Evolutionary conservation across 2,113 vertebrate genomes (phyloP).

Genomic region (Oreochromis spilurus): DNA sequence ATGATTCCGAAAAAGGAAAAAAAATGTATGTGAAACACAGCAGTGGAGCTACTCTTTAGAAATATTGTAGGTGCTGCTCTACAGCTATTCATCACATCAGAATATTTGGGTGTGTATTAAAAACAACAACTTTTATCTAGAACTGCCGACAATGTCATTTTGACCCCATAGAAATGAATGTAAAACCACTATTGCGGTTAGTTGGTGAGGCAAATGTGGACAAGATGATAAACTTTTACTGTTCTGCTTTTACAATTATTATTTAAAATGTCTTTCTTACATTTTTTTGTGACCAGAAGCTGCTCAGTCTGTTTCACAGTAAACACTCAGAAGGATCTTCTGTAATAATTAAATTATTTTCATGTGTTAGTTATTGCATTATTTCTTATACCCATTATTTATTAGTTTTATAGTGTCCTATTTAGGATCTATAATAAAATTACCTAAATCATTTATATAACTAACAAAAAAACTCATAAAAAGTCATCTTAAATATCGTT

Average conservation of each 20-base stretch:
- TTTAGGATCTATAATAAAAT: neutral
- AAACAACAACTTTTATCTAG: accelerated
- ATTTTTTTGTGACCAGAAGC: neutral
- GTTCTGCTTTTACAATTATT: neutral
- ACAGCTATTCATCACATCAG: neutral
- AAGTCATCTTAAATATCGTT: neutral
- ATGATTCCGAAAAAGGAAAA: neutral
- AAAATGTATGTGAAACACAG: neutral
- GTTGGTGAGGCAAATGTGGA: neutral
- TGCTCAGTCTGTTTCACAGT: neutral
- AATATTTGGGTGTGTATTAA: neutral
- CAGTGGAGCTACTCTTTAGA: neutral
- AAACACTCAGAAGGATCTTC: neutral
- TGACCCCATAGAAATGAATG: neutral
- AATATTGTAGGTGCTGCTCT: accelerated
- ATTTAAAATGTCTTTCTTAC: neutral
- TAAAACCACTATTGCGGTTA: neutral
- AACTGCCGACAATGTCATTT: neutral
- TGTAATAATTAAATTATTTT: neutral
- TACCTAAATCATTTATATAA: neutral
- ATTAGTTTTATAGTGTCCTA: neutral
- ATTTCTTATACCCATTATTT: accelerated
- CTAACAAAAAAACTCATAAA: neutral
- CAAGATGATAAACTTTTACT: accelerated
- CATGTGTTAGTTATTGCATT: accelerated